Percentiles rank a stretch among this genome's conserved stretches.
Evolutionary conservation across 2,797 vertebrate genomes (phyloP).

Genomic region (Enteromius argenteus): DNA sequence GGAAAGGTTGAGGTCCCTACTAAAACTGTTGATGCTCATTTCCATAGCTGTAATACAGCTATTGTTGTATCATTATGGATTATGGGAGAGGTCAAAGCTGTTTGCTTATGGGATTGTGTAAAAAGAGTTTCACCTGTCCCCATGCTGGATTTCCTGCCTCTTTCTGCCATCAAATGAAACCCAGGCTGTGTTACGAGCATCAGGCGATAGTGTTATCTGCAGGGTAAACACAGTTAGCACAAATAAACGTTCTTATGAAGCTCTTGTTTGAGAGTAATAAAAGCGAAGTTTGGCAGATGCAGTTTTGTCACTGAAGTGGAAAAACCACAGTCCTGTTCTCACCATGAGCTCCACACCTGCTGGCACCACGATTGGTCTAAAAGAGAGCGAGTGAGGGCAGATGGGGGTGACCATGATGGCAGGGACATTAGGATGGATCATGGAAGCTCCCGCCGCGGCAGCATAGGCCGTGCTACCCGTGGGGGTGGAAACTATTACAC

Average conservation of each 20-base stretch:
- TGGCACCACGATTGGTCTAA: constrained; percentile 86
- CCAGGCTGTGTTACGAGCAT: constrained; percentile 84
- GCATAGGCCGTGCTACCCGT: constrained; percentile 85
- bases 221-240: neutral
- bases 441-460: constrained; percentile 83
- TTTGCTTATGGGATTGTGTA: constrained; percentile 19
- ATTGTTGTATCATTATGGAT: neutral
- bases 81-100: constrained; percentile 3
- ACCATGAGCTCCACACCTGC: constrained; percentile 84
- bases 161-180: constrained; percentile 85
- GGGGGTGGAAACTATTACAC: constrained; percentile 85
- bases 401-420: constrained; percentile 88
- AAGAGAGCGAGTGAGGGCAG: constrained; percentile 86
- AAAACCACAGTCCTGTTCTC: constrained; percentile 10
- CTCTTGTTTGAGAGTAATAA: constrained; percentile 33
- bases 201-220: constrained; percentile 83
- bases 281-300: neutral
- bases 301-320: neutral
- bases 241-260: neutral
- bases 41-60: constrained; percentile 11
- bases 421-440: constrained; percentile 87
- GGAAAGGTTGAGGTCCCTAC: neutral
- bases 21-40: neutral
- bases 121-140: constrained; percentile 76
- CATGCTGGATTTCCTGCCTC: constrained; percentile 84